phyloP scores from a whole-genome alignment of 2,888 invertebrate genomes.

The Liopterus haemorrhoidalis region DNA sequence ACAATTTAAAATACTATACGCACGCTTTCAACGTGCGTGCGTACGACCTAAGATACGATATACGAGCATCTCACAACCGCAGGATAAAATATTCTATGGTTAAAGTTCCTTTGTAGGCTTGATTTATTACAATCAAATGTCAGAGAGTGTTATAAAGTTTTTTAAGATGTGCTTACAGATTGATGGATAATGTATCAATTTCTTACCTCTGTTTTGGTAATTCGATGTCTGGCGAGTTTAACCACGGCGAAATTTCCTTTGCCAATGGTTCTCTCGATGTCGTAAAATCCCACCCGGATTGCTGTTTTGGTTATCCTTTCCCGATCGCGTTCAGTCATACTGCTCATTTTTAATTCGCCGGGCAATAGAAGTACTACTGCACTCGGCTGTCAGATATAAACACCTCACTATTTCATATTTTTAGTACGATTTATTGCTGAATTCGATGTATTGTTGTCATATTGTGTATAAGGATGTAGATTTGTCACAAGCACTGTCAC shows the following conservation, averaged over 20 bases:
- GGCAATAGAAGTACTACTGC: no score
- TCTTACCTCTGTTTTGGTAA: slow-evolving; percentile 96
- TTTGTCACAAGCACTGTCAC: slow-evolving; percentile 4
- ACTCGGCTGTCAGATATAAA: no score
- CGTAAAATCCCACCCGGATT: slow-evolving; percentile 93
- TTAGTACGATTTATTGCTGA: slow-evolving; percentile 37
- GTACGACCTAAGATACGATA: no score
- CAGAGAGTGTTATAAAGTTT: no score
- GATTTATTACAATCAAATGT: no score
- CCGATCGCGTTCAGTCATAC: slow-evolving; percentile 43
- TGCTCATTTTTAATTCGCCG: slow-evolving; percentile 10
- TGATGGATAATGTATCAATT: no score
- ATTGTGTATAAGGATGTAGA: slow-evolving; percentile 34
- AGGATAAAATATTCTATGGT: no score
- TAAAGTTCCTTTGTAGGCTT: no score
- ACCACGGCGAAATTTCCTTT: slow-evolving; percentile 99
- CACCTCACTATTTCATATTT: slow-evolving; percentile 15
- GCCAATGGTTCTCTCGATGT: slow-evolving; percentile 95
- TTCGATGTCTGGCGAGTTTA: slow-evolving; percentile 93
- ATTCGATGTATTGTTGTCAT: slow-evolving; percentile 41
- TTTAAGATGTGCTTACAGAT: no score
- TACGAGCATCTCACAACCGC: no score
- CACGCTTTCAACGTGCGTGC: no score
- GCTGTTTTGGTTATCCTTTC: slow-evolving; percentile 47
- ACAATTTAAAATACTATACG: no score